Evolutionary conservation across 2,113 vertebrate genomes (phyloP), one percentile per base, ranked within the genome.

Genomic region (Lipophrys pholis): DNA sequence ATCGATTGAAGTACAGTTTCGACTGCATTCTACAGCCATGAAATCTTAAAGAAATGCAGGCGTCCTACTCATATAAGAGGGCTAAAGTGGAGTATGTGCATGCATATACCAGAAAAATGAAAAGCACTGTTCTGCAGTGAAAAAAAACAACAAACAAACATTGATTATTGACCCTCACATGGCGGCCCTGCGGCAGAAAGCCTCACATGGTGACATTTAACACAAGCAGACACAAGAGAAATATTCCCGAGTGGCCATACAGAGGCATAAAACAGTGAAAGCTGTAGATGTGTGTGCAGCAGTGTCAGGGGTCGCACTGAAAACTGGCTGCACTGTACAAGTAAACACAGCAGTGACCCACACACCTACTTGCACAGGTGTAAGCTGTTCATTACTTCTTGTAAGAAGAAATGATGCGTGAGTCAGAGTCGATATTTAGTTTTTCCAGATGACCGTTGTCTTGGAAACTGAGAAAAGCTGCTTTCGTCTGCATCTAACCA

Each of bases 151-250:
- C n/a, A n/a, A 40, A 56, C 12, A 0, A 2, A 5, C 21, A 56
- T 63, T 6, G 53, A 17, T 7, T 15, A 72, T 80, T 69, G 36
- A 73, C 50, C 49, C 55, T 74, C 82, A 84, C 61, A 76, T 79
- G 74, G 15, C 6, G 8, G 39, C 45, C 84, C 70, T 68, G 59
- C 52, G 41, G 80, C 74, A 41, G 30, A 48, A 66, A 7, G 17
- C 58, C 38, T 83, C 86, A 80, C 79, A 85, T 87, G 77, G 83
- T 74, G 41, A 68, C 54, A n/a, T 38, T 64, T 8, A 80, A 42
- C 40, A 2, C 42, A 62, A 40, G 69, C 55, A 15, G 68, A 51
- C 39, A 11, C 1, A 58, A 60, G 50, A 16, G 14, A 14, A 39
- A 68, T 46, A 8, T 16, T 9, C 2, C 53, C 11, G 15, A 46